Base-by-base conservation (phyloP, 2,113 vertebrate species). In the Lasiurus borealis region DNA sequence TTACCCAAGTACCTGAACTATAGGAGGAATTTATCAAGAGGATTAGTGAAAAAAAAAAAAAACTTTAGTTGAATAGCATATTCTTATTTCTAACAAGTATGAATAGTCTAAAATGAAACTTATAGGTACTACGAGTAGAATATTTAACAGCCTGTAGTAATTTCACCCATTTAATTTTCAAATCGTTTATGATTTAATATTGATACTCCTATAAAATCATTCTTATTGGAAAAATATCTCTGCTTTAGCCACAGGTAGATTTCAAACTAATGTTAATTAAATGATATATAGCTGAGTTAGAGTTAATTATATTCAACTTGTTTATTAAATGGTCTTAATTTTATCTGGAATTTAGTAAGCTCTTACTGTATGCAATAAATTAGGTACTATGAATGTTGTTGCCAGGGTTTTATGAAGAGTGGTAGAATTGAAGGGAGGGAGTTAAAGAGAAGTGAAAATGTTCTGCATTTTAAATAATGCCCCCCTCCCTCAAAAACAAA, bases 201-300 rank as follows among this genome's bases (percentile, higher is more conserved):
- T 92, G 50, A 96, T 52, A 73, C 6, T 40, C 46, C n/a, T 87
- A 19, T 91, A 84, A 94, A 95, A 66, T 29, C 78, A 40, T 77
- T 88, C 27, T 3, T 84, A 23, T 15, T 82, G 16, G 21, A 71
- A 77, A 95, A 87, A 92, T 95, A 21, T 10, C 10, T 72, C 68
- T 87, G 27, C 57, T 91, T 94, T 90, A 84, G 31, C 25, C 57
- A 72, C 21, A 50, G n/a, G 71, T 82, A 23, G n/a, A 71, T 78
- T 71, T 81, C 40, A 93, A 90, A 7, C 27, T 77, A 93, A 50
- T 78, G 94, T 90, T 95, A 94, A 93, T 92, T 95, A 84, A 94
- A 71, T 76, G 69, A 62, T 44, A 21, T 27, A 93, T 23, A 86
- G 5, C 10, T 31, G 44, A 88, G 93, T 87, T 57, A 93, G 68